These are phyloP conservation scores for Sinopyrophorus schimmeli DNA, from an alignment of 2,888 invertebrate species.

Conservation along the genomic window DNA sequence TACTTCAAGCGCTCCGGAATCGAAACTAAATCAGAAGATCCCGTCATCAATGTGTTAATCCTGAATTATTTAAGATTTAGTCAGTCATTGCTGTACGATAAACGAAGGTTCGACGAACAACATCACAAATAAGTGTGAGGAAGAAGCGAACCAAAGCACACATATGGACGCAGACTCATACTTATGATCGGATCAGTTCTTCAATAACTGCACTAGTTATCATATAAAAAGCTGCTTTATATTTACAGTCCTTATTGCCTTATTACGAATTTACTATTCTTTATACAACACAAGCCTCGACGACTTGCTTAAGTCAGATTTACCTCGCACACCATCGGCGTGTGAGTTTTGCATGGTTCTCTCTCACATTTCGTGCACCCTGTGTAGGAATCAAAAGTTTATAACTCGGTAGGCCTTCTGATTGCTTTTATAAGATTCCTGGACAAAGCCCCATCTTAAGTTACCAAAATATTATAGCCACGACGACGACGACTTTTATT, in stretches of 20 bases:
- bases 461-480: slow-evolving; percentile 49
- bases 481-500: slow-evolving; percentile 46
- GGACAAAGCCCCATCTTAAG: slow-evolving; percentile 36
- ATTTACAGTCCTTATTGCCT: slow-evolving; percentile 53
- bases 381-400: slow-evolving; percentile 39
- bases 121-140: slow-evolving; percentile 36
- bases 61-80: slow-evolving; percentile 26
- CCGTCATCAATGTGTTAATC: slow-evolving; percentile 23
- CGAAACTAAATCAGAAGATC: too few species aligned
- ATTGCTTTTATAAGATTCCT: slow-evolving; percentile 48
- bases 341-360: too few species aligned
- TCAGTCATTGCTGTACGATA: slow-evolving; percentile 36
- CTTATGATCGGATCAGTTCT: slow-evolving; percentile 36
- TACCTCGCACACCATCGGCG: too few species aligned
- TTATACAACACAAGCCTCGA: slow-evolving; percentile 46
- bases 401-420: slow-evolving; percentile 51
- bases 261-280: slow-evolving; percentile 44
- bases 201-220: slow-evolving; percentile 43
- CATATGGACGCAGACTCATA: slow-evolving; percentile 35
- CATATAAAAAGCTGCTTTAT: slow-evolving; percentile 55
- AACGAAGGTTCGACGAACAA: slow-evolving; percentile 28
- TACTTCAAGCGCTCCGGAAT: too few species aligned
- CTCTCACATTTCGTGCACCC: slow-evolving; percentile 51
- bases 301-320: too few species aligned
- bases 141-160: slow-evolving; percentile 38